A percentile compares a stretch with the other conserved stretches of the same genome.
These are phyloP conservation scores for Thera britannica DNA, from an alignment of 2,888 invertebrate genomes.

Conservation along the genomic window DNA sequence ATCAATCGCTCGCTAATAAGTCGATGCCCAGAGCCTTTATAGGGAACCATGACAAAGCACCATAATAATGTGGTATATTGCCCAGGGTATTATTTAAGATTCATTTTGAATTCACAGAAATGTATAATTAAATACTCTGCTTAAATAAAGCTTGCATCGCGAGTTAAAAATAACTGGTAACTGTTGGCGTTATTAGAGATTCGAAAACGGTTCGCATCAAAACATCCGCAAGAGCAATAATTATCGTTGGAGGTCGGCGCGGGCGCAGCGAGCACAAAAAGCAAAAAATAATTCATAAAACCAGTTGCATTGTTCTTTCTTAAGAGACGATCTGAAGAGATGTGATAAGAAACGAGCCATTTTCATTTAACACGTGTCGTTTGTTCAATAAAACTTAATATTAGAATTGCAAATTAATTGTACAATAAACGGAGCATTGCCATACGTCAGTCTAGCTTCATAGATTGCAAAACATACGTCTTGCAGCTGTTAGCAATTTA, in stretches of 20 bases:
- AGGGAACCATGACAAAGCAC: constrained; percentile 25
- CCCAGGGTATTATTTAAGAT: constrained; percentile 1
- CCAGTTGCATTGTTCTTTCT: constrained; percentile 80
- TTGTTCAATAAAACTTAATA: constrained; percentile 51
- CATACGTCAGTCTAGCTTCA: constrained; percentile 33
- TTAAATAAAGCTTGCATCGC: constrained; percentile 17
- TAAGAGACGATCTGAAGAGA: constrained; percentile 63
- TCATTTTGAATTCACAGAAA: constrained; percentile 12
- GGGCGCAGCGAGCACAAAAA: constrained; percentile 60
- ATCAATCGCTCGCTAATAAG: constrained; percentile 32
- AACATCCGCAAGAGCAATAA: constrained; percentile 63
- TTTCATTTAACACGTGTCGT: constrained; percentile 66
- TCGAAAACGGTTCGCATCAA: constrained; percentile 50
- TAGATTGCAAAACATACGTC: constrained; percentile 35
- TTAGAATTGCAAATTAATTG: constrained; percentile 54
- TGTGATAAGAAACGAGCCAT: constrained; percentile 69
- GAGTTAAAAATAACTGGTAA: constrained; percentile 26
- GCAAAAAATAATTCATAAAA: constrained; percentile 75
- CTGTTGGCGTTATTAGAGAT: constrained; percentile 35
- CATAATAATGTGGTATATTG: constrained; percentile 8
- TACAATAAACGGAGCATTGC: constrained; percentile 49
- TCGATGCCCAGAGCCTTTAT: constrained; percentile 35
- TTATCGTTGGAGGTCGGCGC: constrained; percentile 47
- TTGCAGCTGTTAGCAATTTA: constrained; percentile 44
- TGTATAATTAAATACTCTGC: constrained; percentile 1